phyloP scores from a whole-genome alignment of 2,888 invertebrate genomes.

The Pammene fasciana region DNA sequence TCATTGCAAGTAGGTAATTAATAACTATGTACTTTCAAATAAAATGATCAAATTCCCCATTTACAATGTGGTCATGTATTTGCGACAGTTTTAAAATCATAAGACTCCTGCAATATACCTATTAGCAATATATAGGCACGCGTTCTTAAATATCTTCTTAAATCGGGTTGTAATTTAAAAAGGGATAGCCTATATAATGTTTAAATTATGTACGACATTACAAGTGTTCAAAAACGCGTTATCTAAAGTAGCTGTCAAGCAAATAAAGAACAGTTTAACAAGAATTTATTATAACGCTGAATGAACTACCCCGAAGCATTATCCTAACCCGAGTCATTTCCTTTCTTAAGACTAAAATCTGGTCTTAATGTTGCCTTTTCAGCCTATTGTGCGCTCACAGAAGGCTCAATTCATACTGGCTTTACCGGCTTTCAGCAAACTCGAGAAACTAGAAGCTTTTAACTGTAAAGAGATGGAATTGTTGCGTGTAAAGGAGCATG shows the following conservation, averaged over 20 bases:
- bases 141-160: too few relatives aligned
- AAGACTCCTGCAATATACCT: too few relatives aligned
- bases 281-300: conserved; percentile 32
- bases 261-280: conserved; percentile 24
- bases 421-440: conserved; percentile 71
- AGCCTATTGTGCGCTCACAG: conserved; percentile 66
- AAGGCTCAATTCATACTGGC: conserved; percentile 67
- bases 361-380: conserved; percentile 72
- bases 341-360: conserved; percentile 71
- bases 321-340: conserved; percentile 67
- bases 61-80: too few relatives aligned
- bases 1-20: too few relatives aligned
- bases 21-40: too few relatives aligned
- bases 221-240: neutral
- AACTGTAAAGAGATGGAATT: conserved; percentile 59
- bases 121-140: too few relatives aligned
- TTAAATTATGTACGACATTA: neutral
- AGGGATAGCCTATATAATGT: too few relatives aligned
- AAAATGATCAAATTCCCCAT: too few relatives aligned
- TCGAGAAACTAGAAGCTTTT: conserved; percentile 72
- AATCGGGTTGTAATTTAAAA: too few relatives aligned
- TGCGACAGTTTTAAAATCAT: too few relatives aligned
- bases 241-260: conserved; percentile 13
- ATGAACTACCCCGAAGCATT: conserved; percentile 40
- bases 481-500: conserved; percentile 52